Conservation (phyloP, 2,113 vertebrate genomes). For the Atherinomorus stipes region DNA sequence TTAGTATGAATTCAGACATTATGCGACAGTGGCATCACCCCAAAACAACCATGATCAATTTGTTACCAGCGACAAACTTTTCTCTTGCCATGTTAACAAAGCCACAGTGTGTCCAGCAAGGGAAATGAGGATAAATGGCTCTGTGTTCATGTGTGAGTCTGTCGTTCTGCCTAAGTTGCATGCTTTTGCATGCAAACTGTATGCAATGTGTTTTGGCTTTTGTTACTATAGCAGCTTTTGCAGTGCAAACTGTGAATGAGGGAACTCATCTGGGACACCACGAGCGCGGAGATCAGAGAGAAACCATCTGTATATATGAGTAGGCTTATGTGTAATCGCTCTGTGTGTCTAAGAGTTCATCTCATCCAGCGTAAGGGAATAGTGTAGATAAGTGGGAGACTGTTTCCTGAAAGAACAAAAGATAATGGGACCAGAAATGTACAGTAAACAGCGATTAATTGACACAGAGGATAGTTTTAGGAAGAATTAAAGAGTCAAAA, state of each 20-base stretch:
- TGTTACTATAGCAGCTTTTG: conserved; percentile 41
- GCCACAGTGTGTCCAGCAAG: conserved; percentile 7
- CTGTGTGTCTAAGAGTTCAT: conserved; percentile 67
- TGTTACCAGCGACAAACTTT: conserved; percentile 12
- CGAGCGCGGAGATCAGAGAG: conserved; percentile 64
- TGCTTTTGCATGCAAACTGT: conserved; percentile 1
- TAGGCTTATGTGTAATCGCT: conserved; percentile 66
- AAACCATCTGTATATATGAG: conserved; percentile 73
- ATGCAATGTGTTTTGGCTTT: conserved; percentile 42
- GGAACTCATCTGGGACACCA: conserved; percentile 51
- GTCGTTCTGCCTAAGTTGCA: conserved; percentile 16
- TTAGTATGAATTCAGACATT: background rate
- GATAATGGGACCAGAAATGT: conserved; percentile 58
- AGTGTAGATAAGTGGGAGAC: conserved; percentile 28
- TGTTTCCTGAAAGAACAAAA: conserved; percentile 62
- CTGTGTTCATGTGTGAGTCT: conserved; percentile 1
- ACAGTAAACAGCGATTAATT: conserved; percentile 67
- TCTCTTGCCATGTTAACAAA: conserved; percentile 46
- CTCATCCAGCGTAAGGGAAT: conserved; percentile 52
- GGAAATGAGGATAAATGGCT: conserved; percentile 29
- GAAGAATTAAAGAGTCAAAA: conserved; percentile 43
- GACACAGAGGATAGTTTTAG: conserved; percentile 38
- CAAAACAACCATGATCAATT: conserved; percentile 40
- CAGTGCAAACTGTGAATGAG: conserved; percentile 54
- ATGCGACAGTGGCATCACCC: conserved; percentile 19